Evolutionary conservation across 2,113 vertebrate species (phyloP), one percentile per base, ranked within the genome.

Genomic region (Natator depressus): DNA sequence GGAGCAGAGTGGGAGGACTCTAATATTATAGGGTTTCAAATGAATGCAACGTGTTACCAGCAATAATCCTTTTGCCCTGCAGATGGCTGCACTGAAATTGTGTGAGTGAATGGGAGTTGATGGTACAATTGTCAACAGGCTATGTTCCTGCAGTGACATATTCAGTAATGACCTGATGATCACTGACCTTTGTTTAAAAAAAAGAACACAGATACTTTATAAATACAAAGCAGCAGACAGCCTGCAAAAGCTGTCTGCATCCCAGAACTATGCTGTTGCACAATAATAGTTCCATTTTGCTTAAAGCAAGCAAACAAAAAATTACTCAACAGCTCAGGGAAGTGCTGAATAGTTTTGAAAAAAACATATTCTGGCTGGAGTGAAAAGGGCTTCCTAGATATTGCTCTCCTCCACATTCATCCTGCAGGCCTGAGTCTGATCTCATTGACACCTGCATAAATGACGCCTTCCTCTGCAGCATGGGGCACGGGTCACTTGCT

Each of bases 201-300:
- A 54, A 53, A 20, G 20, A 96, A 53, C 94, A 85, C 57, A 90
- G 84, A 96, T 97, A 76, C 86, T 96, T 96, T 87, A 89, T 65
- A 94, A 96, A 95, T 83, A 89, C 89, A 90, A 94, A 93, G 93
- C 84, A 91, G 89, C 85, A 97, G 96, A 94, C 96, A 95, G 96
- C 82, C 94, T 97, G 91, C 80, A 93, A 92, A 97, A 90, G 94
- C 96, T 87, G 91, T 96, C 95, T 96, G 80, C 69, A 91, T 92
- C 95, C 54, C 88, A 94, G 93, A 95, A 97, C 96, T 96, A 96
- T 97, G 95, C 50, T 94, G 29, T 97, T 97, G 96, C 97, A 95
- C 97, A 97, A 97, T 82, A 90, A 80, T 72, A 91, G 88, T 88
- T 88, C 84, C 80, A 72, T 95, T 95, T 90, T 95, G 89, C 93